Evolutionary conservation across 2,888 invertebrate genomes (phyloP), one percentile per base, ranked within the genome.

Genomic region (Tipula confusa): DNA sequence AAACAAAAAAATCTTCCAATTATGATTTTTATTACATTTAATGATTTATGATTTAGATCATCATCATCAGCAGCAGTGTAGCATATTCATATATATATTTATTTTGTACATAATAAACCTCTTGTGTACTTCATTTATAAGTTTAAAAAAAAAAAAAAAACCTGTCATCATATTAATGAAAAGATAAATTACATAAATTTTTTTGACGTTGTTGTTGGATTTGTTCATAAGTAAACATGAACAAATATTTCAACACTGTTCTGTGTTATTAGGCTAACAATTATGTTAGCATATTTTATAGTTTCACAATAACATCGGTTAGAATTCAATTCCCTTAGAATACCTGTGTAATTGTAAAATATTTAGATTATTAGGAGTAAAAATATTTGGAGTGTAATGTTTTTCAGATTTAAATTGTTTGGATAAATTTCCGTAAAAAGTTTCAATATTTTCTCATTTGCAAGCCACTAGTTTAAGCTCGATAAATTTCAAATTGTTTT

Each of bases 21-120:
- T 64, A 64, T 64, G 64, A 64, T 64, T 64, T 64, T 64, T 64
- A 64, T 64, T 64, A 64, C 64, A 64, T 24, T 9, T 7, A 64
- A 64, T 64, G 64, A 64, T 64, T 64, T 64, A 64, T 64, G 64
- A 64, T 64, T 64, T 64, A 64, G 64, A 64, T 64, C 64, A 64
- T 64, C 64, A 64, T 64, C 64, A 64, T 64, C 64, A 64, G 24
- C 64, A 64, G 64, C 64, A 18, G 24, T 64, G 9, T 24, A 64
- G 64, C 64, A 64, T 64, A 13, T 38, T 38, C 38, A 13, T 38
- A 9, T 38, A 64, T 64, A 64, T 64, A 24, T n/a, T n/a, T n/a
- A n/a, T n/a, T n/a, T n/a, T n/a, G n/a, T n/a, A n/a, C 64, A 24
- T 64, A 64, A 64, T 24, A 24, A 64, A 64, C 24, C 24, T 24